Evolutionary conservation across 2,888 invertebrate genomes (phyloP).

Genomic region (Lasioglossum villosulum): DNA sequence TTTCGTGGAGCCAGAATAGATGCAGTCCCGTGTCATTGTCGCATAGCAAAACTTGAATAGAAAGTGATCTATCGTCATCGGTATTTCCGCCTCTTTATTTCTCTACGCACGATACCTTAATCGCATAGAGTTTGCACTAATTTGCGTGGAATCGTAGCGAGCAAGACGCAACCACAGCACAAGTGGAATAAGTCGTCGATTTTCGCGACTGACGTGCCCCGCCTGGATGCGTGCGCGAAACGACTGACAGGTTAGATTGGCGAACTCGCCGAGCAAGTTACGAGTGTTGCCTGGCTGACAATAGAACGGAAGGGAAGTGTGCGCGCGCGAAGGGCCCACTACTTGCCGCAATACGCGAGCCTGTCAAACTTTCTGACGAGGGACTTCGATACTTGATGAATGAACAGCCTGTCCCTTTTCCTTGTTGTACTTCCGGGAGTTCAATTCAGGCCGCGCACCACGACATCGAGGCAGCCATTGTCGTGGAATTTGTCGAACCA

Average conservation of each 20-base stretch:
- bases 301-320: conserved; percentile 71
- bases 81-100: background rate
- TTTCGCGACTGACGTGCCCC: conserved; percentile 33
- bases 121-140: background rate
- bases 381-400: conserved; percentile 74
- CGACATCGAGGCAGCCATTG: conserved; percentile 44
- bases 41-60: background rate
- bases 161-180: background rate
- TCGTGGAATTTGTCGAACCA: conserved; percentile 63
- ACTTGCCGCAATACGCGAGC: conserved; percentile 73
- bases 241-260: conserved; percentile 71
- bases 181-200: conserved; percentile 45
- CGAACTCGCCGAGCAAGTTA: conserved; percentile 71
- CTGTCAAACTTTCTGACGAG: conserved; percentile 73
- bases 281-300: conserved; percentile 66
- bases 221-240: conserved; percentile 19
- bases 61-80: background rate
- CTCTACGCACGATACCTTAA: background rate
- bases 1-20: too few relatives aligned
- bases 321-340: conserved; percentile 54
- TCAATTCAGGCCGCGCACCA: background rate
- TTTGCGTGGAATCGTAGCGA: background rate
- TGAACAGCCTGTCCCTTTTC: conserved; percentile 64
- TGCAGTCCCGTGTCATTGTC: background rate
- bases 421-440: conserved; percentile 38